phyloP scores from a whole-genome alignment of 2,888 invertebrate genomes.

The Tiliacea aurago region DNA sequence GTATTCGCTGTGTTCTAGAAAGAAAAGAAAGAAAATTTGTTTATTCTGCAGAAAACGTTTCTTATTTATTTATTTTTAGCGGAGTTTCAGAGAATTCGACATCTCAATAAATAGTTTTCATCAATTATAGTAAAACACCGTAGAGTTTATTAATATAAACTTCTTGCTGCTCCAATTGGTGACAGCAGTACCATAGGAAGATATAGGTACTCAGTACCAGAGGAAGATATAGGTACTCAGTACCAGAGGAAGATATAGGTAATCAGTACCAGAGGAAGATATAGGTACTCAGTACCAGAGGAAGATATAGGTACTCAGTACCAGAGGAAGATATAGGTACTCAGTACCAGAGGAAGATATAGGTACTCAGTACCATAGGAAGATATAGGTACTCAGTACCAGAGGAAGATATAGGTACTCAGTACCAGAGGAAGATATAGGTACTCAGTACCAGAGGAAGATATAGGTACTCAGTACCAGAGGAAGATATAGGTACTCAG shows the following conservation, averaged over 20 bases:
- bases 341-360: neutral
- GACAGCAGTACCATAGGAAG: neutral
- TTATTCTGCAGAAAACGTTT: too few relatives aligned
- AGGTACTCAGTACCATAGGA: neutral
- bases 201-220: neutral
- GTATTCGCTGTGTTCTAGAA: neutral
- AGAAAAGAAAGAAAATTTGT: neutral
- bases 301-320: neutral
- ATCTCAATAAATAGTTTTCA: neutral
- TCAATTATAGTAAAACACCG: neutral
- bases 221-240: neutral
- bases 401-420: too few relatives aligned
- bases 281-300: neutral
- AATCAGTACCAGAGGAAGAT: neutral
- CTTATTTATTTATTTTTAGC: neutral
- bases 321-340: neutral
- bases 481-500: neutral
- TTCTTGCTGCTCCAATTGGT: neutral
- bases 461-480: neutral
- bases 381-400: neutral
- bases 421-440: neutral
- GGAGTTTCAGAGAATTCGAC: neutral
- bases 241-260: too few relatives aligned
- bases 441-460: neutral
- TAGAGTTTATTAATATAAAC: neutral